Percentiles rank a stretch among this genome's conserved stretches.
Conservation (phyloP, 2,113 vertebrate species). For the Tetraodon nigroviridis region DNA sequence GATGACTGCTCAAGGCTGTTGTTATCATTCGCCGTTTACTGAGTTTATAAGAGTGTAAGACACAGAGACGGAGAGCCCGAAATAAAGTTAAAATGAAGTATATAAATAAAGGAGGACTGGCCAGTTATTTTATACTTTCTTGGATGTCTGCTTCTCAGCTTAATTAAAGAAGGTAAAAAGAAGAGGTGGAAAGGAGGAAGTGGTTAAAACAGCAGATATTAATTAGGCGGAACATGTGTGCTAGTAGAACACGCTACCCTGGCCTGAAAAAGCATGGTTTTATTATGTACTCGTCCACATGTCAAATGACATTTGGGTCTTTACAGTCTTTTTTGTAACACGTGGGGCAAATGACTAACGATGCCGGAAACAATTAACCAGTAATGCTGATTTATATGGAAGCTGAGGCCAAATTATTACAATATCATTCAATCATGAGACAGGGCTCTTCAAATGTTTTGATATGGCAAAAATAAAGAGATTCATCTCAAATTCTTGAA, state of each 20-base stretch:
- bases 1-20: slow-evolving; percentile 50
- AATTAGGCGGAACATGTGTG: background rate
- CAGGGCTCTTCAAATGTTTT: too few species aligned
- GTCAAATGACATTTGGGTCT: too few species aligned
- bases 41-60: slow-evolving; percentile 25
- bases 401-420: too few species aligned
- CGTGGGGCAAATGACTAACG: too few species aligned
- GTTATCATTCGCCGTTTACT: slow-evolving; percentile 47
- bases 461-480: too few species aligned
- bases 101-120: background rate
- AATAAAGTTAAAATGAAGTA: background rate
- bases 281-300: too few species aligned
- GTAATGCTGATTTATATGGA: too few species aligned
- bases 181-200: background rate
- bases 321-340: too few species aligned
- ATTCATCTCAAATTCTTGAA: too few species aligned
- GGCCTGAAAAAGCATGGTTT: too few species aligned
- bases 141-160: slow-evolving; percentile 3
- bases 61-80: background rate
- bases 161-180: background rate
- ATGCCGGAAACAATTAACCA: too few species aligned
- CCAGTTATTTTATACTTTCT: background rate
- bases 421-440: too few species aligned
- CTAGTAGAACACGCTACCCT: background rate
- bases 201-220: background rate